Evolutionary conservation across 37 sponge, comb jelly and placozoan species (phyloP).

Genomic region (Sycon ciliatum): DNA sequence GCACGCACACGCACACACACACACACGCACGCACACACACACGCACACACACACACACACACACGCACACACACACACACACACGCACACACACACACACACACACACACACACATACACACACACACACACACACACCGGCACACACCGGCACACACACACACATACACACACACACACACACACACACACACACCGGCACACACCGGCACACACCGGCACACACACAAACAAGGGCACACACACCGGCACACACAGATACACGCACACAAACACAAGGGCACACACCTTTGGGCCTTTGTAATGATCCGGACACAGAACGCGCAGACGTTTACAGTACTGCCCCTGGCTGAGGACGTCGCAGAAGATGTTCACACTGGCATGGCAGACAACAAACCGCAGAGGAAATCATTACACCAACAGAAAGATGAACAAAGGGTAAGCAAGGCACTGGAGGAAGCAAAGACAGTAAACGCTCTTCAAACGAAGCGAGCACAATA

Average conservation of each 20-base stretch:
- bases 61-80: conserved; percentile 20
- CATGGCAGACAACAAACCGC: no score
- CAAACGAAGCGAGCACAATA: no score
- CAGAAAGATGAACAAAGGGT: not conserved
- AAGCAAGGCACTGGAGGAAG: no score
- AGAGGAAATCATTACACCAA: no score
- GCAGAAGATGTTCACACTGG: conserved; percentile 11
- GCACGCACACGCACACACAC: conserved; percentile 25
- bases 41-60: conserved; percentile 22
- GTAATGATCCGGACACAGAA: conserved; percentile 12
- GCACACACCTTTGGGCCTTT: not conserved
- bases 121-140: no score
- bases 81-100: conserved; percentile 8
- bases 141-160: no score
- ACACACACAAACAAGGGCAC: conserved; percentile 30
- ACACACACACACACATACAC: conserved; percentile 1
- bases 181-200: not conserved
- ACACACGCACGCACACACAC: not conserved
- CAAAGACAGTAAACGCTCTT: no score
- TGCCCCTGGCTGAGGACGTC: conserved; percentile 21
- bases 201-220: conserved; percentile 12
- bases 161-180: conserved; percentile 1
- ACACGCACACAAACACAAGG: no score
- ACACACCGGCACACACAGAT: conserved; percentile 27
- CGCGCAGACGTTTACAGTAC: conserved; percentile 12